Percentiles rank a stretch among this genome's conserved stretches.
Evolutionary conservation across 2,113 vertebrate genomes (phyloP).

Genomic region (Prochilodus magdalenae): DNA sequence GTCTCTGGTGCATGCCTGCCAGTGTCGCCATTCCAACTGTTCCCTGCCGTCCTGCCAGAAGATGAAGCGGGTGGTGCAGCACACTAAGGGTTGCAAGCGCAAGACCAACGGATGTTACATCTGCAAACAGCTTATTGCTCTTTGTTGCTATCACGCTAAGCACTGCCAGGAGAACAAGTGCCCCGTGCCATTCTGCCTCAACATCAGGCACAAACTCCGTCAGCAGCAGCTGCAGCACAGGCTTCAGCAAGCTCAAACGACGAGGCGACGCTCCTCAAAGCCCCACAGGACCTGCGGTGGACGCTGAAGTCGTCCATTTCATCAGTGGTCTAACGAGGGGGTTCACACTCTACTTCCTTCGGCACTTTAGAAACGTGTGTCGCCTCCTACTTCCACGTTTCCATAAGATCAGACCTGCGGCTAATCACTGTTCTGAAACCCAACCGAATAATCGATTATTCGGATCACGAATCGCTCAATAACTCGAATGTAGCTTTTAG

Average conservation of each 20-base stretch:
- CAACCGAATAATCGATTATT: too few species aligned
- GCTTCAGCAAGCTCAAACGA: slow-evolving; percentile 97
- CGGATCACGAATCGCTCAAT: too few species aligned
- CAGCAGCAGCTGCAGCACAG: slow-evolving; percentile 99
- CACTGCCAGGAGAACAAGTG: slow-evolving; percentile 99
- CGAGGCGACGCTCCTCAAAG: slow-evolving; percentile 81
- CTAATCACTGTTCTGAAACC: too few species aligned
- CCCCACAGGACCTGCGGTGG: neutral
- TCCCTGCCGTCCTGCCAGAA: slow-evolving; percentile 98
- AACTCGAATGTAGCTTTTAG: too few species aligned
- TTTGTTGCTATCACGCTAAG: slow-evolving; percentile 99
- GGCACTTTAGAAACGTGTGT: too few species aligned
- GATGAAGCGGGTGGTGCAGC: slow-evolving; percentile 99
- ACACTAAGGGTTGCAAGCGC: slow-evolving; percentile 98
- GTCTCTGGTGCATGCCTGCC: slow-evolving; percentile 96
- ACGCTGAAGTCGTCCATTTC: neutral
- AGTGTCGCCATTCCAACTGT: slow-evolving; percentile 99
- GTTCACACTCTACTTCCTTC: too few species aligned
- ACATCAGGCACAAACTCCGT: slow-evolving; percentile 98
- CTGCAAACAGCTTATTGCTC: slow-evolving; percentile 97
- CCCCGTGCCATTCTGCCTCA: slow-evolving; percentile 98
- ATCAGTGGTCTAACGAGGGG: too few species aligned
- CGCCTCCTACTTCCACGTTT: too few species aligned
- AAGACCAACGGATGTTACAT: slow-evolving; percentile 98
- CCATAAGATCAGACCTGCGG: too few species aligned